These are phyloP conservation scores for Agrochola macilenta DNA, from an alignment of 2,888 invertebrate genomes.

Conservation along the genomic window DNA sequence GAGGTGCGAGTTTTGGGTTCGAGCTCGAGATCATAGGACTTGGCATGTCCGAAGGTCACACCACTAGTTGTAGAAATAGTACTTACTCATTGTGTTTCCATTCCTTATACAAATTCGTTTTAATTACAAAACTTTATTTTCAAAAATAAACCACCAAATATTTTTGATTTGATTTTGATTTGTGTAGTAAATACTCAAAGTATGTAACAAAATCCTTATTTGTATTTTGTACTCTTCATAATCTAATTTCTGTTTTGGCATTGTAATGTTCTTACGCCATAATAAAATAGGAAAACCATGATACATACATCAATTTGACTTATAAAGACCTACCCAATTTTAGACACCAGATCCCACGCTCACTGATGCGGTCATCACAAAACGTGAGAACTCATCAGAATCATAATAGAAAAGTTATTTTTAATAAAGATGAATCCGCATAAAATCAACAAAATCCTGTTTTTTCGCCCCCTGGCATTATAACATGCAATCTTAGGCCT, in stretches of 20 bases:
- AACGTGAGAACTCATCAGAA: slow-evolving; percentile 69
- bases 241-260: too few species aligned
- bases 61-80: background rate
- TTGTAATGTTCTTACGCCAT: too few species aligned
- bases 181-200: too few species aligned
- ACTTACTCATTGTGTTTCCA: background rate
- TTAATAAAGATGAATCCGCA: slow-evolving; percentile 75
- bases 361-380: slow-evolving; percentile 12
- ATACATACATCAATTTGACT: background rate
- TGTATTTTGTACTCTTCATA: too few species aligned
- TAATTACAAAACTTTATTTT: background rate
- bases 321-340: background rate
- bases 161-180: background rate
- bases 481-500: slow-evolving; percentile 73
- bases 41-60: too few species aligned
- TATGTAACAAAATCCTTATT: too few species aligned
- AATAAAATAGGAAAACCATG: too few species aligned
- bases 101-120: background rate
- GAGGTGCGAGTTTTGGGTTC: too few species aligned
- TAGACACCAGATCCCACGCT: slow-evolving; percentile 21
- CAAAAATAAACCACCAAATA: background rate
- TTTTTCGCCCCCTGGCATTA: slow-evolving; percentile 74
- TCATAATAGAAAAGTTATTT: slow-evolving; percentile 69
- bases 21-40: too few species aligned
- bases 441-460: slow-evolving; percentile 69